phyloP scores from a whole-genome alignment of 2,888 invertebrate species.

The Anthophora plumipes region DNA sequence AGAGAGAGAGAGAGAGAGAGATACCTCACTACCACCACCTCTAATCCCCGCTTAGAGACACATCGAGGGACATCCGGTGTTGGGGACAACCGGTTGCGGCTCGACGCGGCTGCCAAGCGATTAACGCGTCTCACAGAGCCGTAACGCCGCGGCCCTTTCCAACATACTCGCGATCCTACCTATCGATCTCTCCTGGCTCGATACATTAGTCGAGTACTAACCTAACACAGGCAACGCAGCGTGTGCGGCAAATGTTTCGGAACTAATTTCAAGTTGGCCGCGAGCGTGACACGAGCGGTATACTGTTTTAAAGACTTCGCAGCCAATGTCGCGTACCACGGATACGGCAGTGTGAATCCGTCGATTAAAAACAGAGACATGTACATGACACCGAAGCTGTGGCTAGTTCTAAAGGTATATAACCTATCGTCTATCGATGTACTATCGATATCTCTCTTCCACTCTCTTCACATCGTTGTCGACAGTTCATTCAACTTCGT shows the following conservation, averaged over 20 bases:
- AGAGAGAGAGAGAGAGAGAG: no score
- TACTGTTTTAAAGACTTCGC: conserved; percentile 71
- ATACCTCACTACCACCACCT: background rate
- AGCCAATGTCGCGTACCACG: conserved; percentile 14
- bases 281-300: conserved; percentile 63
- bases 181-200: conserved; percentile 71
- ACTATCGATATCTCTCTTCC: conserved; percentile 7
- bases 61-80: conserved; percentile 19
- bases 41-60: conserved; percentile 23
- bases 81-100: conserved; percentile 13
- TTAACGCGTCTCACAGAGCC: conserved; percentile 11
- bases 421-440: no score
- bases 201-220: conserved; percentile 69
- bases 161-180: conserved; percentile 18
- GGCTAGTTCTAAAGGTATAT: no score
- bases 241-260: conserved; percentile 79
- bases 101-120: conserved; percentile 11
- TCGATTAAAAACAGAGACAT: conserved; percentile 69
- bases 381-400: conserved; percentile 55
- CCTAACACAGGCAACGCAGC: conserved; percentile 45
- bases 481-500: conserved; percentile 7
- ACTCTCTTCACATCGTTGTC: background rate
- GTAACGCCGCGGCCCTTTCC: background rate
- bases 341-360: conserved; percentile 50
- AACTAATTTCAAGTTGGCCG: conserved; percentile 82